Percentiles rank a stretch among this genome's conserved stretches.
phyloP scores from a whole-genome alignment of 2,888 invertebrate genomes.

The Leucophenga maculata region DNA sequence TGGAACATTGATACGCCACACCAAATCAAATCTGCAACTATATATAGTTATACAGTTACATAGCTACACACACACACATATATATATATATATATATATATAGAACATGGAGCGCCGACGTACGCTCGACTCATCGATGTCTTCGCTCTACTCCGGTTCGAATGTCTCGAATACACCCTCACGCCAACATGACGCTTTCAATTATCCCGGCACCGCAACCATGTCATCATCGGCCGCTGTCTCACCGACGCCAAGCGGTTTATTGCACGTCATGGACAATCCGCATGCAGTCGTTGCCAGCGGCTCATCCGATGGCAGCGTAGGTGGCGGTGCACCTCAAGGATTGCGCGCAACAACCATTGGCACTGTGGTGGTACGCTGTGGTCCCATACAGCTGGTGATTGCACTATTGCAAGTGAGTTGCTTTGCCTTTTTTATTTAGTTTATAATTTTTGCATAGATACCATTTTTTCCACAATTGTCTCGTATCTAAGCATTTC shows the following conservation, averaged over 20 bases:
- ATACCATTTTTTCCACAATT: background rate
- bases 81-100: constrained; percentile 30
- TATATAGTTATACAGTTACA: constrained; percentile 5
- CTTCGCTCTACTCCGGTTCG: constrained; percentile 68
- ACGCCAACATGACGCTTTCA: constrained; percentile 54
- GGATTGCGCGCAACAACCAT: constrained; percentile 82
- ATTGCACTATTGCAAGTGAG: constrained; percentile 89
- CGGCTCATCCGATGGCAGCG: constrained; percentile 21
- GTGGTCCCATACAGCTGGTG: constrained; percentile 88
- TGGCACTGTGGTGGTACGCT: constrained; percentile 91
- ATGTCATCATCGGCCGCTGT: constrained; percentile 62
- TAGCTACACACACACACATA: constrained; percentile 26
- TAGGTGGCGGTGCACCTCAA: constrained; percentile 21
- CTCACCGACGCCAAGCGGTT: constrained; percentile 63
- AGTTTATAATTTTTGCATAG: no score
- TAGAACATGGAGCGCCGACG: constrained; percentile 62
- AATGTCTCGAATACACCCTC: constrained; percentile 57
- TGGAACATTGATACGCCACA: constrained; percentile 52
- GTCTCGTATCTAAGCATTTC: background rate
- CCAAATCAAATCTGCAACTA: constrained; percentile 30
- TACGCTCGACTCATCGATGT: constrained; percentile 70
- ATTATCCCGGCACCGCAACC: constrained; percentile 59
- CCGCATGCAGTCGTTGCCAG: background rate
- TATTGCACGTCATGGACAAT: constrained; percentile 25
- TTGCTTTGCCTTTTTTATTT: constrained; percentile 36